phyloP scores from a whole-genome alignment of 2,888 invertebrate species.

The Drosophila maculinotata region DNA sequence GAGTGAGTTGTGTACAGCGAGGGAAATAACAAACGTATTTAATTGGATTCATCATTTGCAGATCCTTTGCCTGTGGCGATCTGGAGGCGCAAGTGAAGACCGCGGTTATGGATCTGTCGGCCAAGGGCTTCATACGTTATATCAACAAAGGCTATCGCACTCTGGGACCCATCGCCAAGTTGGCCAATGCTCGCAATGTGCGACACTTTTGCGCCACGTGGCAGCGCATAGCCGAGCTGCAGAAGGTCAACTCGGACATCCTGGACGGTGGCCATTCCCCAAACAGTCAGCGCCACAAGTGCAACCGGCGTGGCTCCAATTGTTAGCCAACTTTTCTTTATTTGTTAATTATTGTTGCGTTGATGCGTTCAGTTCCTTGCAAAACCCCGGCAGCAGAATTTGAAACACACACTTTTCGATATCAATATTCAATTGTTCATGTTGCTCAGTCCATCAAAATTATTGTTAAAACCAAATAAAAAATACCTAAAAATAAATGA shows the following conservation, averaged over 20 bases:
- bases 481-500: neutral
- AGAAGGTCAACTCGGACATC: constrained; percentile 65
- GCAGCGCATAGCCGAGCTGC: constrained; percentile 78
- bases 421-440: constrained; percentile 8
- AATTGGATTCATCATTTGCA: constrained; percentile 23
- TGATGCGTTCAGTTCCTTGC: constrained; percentile 16
- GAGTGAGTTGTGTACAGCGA: constrained; percentile 73
- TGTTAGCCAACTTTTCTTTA: constrained; percentile 21
- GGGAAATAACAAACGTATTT: neutral
- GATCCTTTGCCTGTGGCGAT: constrained; percentile 82
- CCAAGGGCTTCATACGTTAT: constrained; percentile 78
- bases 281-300: constrained; percentile 27
- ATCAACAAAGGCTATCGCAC: constrained; percentile 82
- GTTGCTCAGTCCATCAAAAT: constrained; percentile 31
- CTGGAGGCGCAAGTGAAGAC: constrained; percentile 81
- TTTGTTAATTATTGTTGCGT: constrained; percentile 26
- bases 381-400: neutral
- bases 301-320: constrained; percentile 45
- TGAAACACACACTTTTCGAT: neutral
- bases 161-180: constrained; percentile 83
- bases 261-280: constrained; percentile 32
- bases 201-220: constrained; percentile 79
- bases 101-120: constrained; percentile 77
- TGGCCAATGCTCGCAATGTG: constrained; percentile 77
- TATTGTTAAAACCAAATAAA: constrained; percentile 29